Percentiles rank a stretch among this genome's conserved stretches.
phyloP scores from a whole-genome alignment of 2,888 invertebrate species.

The Coelogynopora nodosa region DNA sequence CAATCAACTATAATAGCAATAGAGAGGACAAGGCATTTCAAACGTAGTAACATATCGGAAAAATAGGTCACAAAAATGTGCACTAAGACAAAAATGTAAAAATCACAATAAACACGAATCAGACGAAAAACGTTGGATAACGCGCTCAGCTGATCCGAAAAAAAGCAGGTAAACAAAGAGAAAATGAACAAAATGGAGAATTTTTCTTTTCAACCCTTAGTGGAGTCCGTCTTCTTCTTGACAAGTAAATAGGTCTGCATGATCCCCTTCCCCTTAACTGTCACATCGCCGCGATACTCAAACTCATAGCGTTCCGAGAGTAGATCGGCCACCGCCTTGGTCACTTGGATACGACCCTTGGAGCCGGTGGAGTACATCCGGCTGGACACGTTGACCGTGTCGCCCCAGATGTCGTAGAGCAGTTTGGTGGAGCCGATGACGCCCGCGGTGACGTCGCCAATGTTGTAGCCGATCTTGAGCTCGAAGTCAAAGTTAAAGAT shows the following conservation, averaged over 20 bases:
- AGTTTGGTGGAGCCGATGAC: constrained; percentile 90
- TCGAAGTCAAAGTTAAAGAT: constrained; percentile 56
- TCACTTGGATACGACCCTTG: constrained; percentile 52
- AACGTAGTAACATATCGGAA: too few relatives aligned
- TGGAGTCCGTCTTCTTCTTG: constrained; percentile 3
- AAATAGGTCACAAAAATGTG: background rate
- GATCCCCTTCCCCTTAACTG: constrained; percentile 90
- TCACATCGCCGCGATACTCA: constrained; percentile 85
- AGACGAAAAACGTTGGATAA: background rate
- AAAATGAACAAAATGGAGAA: background rate
- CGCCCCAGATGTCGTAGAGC: constrained; percentile 97
- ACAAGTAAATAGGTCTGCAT: constrained; percentile 79
- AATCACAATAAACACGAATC: background rate
- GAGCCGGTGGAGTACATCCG: constrained; percentile 95
- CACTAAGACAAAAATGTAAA: background rate
- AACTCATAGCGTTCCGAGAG: constrained; percentile 76
- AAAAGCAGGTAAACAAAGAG: background rate
- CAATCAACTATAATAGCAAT: too few relatives aligned
- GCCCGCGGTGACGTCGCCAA: constrained; percentile 90
- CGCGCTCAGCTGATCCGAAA: background rate
- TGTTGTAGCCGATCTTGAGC: constrained; percentile 76
- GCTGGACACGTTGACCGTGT: constrained; percentile 92
- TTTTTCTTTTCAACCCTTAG: background rate
- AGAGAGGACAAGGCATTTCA: too few relatives aligned
- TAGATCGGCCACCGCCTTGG: constrained; percentile 63